Percentiles rank a stretch among this genome's conserved stretches.
phyloP scores from a whole-genome alignment of 2,888 invertebrate genomes.

The Sicus ferrugineus region DNA sequence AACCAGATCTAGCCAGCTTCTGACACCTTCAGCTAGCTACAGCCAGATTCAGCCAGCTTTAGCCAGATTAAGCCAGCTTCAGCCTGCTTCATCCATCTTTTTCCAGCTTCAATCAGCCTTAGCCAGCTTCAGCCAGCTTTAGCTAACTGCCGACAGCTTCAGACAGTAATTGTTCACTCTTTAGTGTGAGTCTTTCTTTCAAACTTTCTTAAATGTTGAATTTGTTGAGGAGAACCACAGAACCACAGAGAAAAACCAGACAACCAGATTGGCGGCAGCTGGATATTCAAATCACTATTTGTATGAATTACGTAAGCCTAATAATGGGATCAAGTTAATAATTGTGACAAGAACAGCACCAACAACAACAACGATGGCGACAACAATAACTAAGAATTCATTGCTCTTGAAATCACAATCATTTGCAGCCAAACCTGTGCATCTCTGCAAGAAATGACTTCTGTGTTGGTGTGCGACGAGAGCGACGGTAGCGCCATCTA shows the following conservation, averaged over 20 bases:
- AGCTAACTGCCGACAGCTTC: too few species aligned
- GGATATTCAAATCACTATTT: slow-evolving; percentile 10
- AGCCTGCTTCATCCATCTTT: too few species aligned
- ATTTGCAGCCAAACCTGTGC: slow-evolving; percentile 4
- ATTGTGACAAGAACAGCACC: background rate
- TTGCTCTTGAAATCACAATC: slow-evolving; percentile 2
- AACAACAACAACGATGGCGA: background rate
- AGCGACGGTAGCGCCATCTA: background rate
- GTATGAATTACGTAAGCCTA: background rate
- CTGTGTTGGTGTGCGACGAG: background rate
- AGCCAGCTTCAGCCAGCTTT: too few species aligned
- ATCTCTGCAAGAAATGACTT: slow-evolving; percentile 1
- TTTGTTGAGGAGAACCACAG: too few species aligned
- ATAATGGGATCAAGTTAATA: background rate
- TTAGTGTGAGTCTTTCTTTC: too few species aligned
- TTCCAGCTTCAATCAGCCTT: too few species aligned
- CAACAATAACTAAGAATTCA: background rate
- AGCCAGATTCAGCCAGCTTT: too few species aligned
- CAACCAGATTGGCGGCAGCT: background rate
- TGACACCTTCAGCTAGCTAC: too few species aligned
- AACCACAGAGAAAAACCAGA: background rate
- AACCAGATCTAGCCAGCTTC: too few species aligned
- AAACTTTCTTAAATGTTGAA: background rate
- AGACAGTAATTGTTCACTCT: too few species aligned
- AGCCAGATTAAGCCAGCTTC: too few species aligned